A percentile compares a stretch with the other conserved stretches of the same genome.
Conservation (phyloP, 2,113 vertebrate genomes). For the Sinocyclocheilus anshuiensis region DNA sequence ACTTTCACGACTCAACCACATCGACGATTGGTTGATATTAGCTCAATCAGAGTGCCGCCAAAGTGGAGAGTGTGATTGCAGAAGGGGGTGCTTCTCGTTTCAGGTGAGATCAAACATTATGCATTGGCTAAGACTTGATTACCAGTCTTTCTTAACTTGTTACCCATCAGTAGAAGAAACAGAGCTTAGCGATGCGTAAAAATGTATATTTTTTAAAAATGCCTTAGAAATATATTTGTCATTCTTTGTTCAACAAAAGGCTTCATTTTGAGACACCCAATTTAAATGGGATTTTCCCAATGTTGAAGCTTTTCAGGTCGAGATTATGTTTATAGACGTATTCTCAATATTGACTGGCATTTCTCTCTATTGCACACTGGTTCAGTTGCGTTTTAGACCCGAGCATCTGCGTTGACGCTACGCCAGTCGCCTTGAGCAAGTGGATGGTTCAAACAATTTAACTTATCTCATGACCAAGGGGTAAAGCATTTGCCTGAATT, state of each 20-base stretch:
- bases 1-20: too few species aligned
- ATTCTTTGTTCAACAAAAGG: background rate
- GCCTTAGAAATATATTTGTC: too few species aligned
- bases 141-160: background rate
- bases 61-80: slow-evolving; percentile 99
- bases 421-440: slow-evolving; percentile 40
- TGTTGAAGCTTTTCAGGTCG: background rate
- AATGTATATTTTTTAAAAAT: too few species aligned
- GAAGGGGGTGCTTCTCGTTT: slow-evolving; percentile 99
- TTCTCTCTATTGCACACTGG: slow-evolving; percentile 41
- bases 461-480: slow-evolving; percentile 47
- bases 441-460: slow-evolving; percentile 34
- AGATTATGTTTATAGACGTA: background rate
- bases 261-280: background rate
- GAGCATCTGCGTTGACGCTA: slow-evolving; percentile 42
- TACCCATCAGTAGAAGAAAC: background rate
- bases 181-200: background rate
- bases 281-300: background rate
- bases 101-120: slow-evolving; percentile 79
- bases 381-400: slow-evolving; percentile 49
- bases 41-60: slow-evolving; percentile 83
- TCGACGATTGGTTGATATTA: too few species aligned
- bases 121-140: background rate
- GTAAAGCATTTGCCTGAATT: slow-evolving; percentile 42
- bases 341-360: slow-evolving; percentile 42